Evolutionary conservation across 1,140 invertebrate genomes (phyloP).

Genomic region (Cyclargus thomasi): DNA sequence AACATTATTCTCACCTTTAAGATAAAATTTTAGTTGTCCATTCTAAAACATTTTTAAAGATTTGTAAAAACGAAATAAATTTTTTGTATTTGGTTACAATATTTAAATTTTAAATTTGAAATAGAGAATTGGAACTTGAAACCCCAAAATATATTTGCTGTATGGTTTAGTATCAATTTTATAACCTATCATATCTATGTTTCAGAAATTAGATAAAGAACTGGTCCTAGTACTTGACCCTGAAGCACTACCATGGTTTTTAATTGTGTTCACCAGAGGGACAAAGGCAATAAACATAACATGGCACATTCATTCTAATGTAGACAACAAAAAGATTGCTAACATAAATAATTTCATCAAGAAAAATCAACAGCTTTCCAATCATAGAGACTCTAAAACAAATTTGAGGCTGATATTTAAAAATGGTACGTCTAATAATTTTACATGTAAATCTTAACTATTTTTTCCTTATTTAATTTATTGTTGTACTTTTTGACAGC

Average conservation of each 20-base stretch:
- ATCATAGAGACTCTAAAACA: slow-evolving; percentile 46
- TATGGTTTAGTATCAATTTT: no score
- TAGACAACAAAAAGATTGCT: slow-evolving; percentile 53
- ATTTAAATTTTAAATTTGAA: no score
- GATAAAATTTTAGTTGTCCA: no score
- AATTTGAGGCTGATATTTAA: slow-evolving; percentile 85
- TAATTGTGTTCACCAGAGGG: slow-evolving; percentile 77
- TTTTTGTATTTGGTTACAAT: no score
- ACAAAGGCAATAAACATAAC: slow-evolving; percentile 69
- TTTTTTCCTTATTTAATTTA: no score
- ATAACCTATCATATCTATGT: slow-evolving; percentile 5
- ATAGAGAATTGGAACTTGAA: no score
- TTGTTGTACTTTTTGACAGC: no score
- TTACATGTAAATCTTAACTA: no score
- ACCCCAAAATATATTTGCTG: no score
- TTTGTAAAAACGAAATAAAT: no score
- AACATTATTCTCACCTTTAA: no score
- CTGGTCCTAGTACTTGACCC: slow-evolving; percentile 83
- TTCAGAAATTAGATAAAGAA: slow-evolving; percentile 75
- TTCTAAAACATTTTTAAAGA: no score
- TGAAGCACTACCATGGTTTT: slow-evolving; percentile 79
- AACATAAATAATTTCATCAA: slow-evolving; percentile 55
- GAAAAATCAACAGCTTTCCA: slow-evolving; percentile 30
- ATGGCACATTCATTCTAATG: slow-evolving; percentile 81
- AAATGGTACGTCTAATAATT: slow-evolving; percentile 82